phyloP scores from a whole-genome alignment of 2,797 vertebrate species.

The Schizopygopsis malacanthus region DNA sequence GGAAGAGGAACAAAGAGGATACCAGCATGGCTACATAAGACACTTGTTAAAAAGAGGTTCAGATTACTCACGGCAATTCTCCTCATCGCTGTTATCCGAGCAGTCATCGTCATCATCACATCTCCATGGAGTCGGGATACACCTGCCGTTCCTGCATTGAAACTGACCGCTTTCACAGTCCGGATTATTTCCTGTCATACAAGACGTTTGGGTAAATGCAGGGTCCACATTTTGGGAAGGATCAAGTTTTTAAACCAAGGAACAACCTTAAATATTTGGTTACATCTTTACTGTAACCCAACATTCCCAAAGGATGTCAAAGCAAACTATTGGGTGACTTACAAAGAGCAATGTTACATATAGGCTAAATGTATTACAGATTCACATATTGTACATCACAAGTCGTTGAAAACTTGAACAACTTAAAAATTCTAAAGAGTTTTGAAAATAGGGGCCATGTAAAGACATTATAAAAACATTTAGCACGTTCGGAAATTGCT shows the following conservation, averaged over 20 bases:
- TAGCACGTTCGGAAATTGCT: neutral
- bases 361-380: neutral
- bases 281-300: neutral
- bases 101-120: conserved; percentile 98
- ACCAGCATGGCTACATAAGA: neutral
- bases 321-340: neutral
- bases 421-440: too few relatives aligned
- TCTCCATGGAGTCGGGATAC: conserved; percentile 94
- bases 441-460: too few relatives aligned
- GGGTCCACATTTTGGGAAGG: neutral
- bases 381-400: neutral
- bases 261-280: neutral
- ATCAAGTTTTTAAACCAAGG: neutral
- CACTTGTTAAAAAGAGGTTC: neutral
- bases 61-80: conserved; percentile 92
- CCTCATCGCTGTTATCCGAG: conserved; percentile 94
- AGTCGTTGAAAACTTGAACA: neutral
- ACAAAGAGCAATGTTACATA: neutral
- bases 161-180: conserved; percentile 92
- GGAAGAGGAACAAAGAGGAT: neutral
- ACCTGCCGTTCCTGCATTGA: conserved; percentile 91
- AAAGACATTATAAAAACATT: neutral
- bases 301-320: neutral
- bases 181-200: conserved; percentile 75
- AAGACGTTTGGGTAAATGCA: neutral